Percentiles rank a stretch among this genome's conserved stretches.
Conservation (phyloP, 2,797 vertebrate genomes). For the Brachyrhaphis roseni region DNA sequence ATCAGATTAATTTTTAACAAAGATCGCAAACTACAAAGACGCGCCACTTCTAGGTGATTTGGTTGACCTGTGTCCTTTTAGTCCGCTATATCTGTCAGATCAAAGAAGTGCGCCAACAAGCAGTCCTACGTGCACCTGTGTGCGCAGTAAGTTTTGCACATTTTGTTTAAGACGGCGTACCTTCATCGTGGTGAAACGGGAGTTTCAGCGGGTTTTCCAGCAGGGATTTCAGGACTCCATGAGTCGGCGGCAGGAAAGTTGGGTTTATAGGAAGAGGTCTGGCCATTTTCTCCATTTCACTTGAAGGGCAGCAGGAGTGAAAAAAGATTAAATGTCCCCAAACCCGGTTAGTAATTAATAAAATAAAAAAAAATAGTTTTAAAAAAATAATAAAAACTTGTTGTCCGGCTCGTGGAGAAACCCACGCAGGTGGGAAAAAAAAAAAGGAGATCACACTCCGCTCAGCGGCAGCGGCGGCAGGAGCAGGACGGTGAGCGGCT, state of each 20-base stretch:
- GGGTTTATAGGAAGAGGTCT: slow-evolving; percentile 88
- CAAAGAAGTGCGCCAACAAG: background rate
- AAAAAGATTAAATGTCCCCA: slow-evolving; percentile 4
- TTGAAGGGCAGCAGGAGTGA: slow-evolving; percentile 42
- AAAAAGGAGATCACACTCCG: slow-evolving; percentile 23
- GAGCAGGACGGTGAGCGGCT: slow-evolving; percentile 54
- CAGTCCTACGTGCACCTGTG: background rate
- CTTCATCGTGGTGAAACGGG: slow-evolving; percentile 92
- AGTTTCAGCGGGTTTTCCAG: slow-evolving; percentile 97
- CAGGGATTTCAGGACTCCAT: slow-evolving; percentile 95
- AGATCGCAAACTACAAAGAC: background rate
- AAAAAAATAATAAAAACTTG: slow-evolving; percentile 18
- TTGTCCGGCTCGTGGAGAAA: slow-evolving; percentile 5
- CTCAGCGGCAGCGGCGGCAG: slow-evolving; percentile 33
- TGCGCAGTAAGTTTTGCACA: background rate
- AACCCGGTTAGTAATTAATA: background rate
- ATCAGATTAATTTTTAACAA: background rate
- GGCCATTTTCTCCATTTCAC: slow-evolving; percentile 88
- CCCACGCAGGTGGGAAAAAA: slow-evolving; percentile 7
- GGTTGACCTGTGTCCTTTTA: background rate
- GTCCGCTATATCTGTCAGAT: slow-evolving; percentile 22
- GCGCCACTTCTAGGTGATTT: background rate
- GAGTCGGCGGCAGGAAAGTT: slow-evolving; percentile 92
- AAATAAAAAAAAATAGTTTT: background rate
- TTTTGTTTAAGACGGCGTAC: slow-evolving; percentile 60